Base-by-base conservation (phyloP, 2,888 invertebrate genomes). In the Cynaeus angustus region DNA sequence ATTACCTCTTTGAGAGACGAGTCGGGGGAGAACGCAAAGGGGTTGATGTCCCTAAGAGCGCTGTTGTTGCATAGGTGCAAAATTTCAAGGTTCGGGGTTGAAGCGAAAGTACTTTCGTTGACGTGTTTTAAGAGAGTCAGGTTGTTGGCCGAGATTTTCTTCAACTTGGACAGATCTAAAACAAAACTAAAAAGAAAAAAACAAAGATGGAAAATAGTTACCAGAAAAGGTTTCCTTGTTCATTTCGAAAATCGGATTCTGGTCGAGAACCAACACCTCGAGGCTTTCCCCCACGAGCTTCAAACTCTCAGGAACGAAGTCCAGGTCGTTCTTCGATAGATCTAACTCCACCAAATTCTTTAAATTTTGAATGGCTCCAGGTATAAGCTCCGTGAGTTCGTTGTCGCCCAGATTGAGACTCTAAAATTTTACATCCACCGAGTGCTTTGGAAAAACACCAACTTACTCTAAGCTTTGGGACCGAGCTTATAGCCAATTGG, bases 211-310 rank as follows among this genome's bases (percentile, higher is more conserved):
- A 13, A 62, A 13, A 46, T 43, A 77, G 80, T 84, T 83, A 89
- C 90, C 89, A 68, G 88, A 79, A 74, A 92, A 91, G 70, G 89
- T 89, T 74, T 88, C 86, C 72, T 89, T 88, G 45, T 86, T 87
- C 1, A 92, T 83, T 73, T 88, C 87, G 12, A 86, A 81, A 46
- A 92, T 87, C 0, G 87, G 87, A 82, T 92, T 92, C 68, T 87
- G 86, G 72, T 90, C 90, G 75, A 92, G 85, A 37, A 88, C 88
- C 12, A 92, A 85, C 64, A 86, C 87, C 77, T 88, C 85, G 68
- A 92, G 83, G 3, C 88, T 87, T 52, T 82, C 82, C n/a, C 89
- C 88, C 26, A 91, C 81, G 59, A 87, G 78, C 52, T 84, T 86
- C 46, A 91, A 80, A 74, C 87, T 87, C 56, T 86, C 85, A 0